Percentiles rank a stretch among this genome's conserved stretches.
These are phyloP conservation scores for Macroteleia sp. DNA, from an alignment of 2,888 invertebrate species.

Conservation along the genomic window DNA sequence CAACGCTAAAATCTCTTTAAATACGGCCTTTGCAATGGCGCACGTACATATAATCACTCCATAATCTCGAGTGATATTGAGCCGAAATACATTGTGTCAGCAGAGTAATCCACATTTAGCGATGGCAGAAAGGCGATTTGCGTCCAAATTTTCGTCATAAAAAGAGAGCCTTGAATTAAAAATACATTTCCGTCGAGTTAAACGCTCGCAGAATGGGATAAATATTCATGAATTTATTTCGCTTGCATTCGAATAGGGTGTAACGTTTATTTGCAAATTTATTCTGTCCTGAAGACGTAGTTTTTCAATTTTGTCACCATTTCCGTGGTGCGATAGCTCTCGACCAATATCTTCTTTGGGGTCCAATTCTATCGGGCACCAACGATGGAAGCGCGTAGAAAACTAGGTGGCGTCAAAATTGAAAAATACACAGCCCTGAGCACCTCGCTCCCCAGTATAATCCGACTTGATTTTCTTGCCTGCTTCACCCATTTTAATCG, in stretches of 20 bases:
- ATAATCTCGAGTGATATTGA: slow-evolving; percentile 43
- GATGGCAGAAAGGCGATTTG: slow-evolving; percentile 14
- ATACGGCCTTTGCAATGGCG: slow-evolving; percentile 2
- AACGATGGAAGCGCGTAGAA: slow-evolving; percentile 7
- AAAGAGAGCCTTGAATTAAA: not conserved
- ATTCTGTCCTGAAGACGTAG: slow-evolving; percentile 18
- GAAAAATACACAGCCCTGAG: slow-evolving; percentile 59
- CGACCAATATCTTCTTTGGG: no score
- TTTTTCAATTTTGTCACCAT: slow-evolving; percentile 24
- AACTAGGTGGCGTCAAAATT: slow-evolving; percentile 41
- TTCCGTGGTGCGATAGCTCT: slow-evolving; percentile 6
- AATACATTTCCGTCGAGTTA: not conserved
- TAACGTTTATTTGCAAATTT: slow-evolving; percentile 16
- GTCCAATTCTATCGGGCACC: slow-evolving; percentile 25
- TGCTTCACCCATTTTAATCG: slow-evolving; percentile 40
- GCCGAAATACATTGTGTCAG: slow-evolving; percentile 19
- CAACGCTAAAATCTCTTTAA: slow-evolving; percentile 18
- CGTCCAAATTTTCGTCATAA: not conserved
- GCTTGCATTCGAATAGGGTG: not conserved
- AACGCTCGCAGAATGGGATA: not conserved
- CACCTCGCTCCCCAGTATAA: slow-evolving; percentile 52
- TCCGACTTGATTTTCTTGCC: slow-evolving; percentile 57
- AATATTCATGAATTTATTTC: slow-evolving; percentile 21
- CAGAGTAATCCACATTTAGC: slow-evolving; percentile 21
- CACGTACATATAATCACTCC: slow-evolving; percentile 24